Conservation (phyloP, 2,113 vertebrate species). For the Saguinus imperator region DNA sequence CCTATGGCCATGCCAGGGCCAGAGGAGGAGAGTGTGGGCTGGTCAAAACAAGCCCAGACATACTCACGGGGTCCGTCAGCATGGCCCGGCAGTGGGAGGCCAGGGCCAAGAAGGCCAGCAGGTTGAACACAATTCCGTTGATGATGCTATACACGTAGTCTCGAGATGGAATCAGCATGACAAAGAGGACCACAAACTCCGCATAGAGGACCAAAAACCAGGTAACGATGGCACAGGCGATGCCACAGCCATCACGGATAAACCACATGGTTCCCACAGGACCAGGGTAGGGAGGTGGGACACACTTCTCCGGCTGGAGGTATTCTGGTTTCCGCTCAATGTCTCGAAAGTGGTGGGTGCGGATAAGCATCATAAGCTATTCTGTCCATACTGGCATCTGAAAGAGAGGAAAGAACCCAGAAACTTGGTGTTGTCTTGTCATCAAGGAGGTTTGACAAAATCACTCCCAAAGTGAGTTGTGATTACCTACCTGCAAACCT, state of each 20-base stretch:
- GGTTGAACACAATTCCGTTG: slow-evolving; percentile 94
- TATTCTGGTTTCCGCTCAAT: slow-evolving; percentile 97
- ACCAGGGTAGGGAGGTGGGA: slow-evolving; percentile 88
- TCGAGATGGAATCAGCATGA: slow-evolving; percentile 95
- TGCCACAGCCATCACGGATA: slow-evolving; percentile 97
- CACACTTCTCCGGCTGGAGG: slow-evolving; percentile 94
- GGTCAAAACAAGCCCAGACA: slow-evolving; percentile 65
- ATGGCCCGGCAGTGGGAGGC: slow-evolving; percentile 96
- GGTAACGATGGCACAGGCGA: slow-evolving; percentile 95
- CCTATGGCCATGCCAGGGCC: background rate
- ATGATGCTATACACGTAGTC: slow-evolving; percentile 92
- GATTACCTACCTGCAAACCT: background rate
- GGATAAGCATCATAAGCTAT: slow-evolving; percentile 91
- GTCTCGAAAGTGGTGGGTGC: slow-evolving; percentile 92
- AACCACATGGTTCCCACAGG: slow-evolving; percentile 94
- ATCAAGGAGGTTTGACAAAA: background rate
- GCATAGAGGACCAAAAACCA: slow-evolving; percentile 98
- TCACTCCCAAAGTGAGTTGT: background rate
- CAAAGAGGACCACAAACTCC: slow-evolving; percentile 97
- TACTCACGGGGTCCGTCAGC: slow-evolving; percentile 98
- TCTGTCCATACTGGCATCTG: slow-evolving; percentile 90
- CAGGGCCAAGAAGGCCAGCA: slow-evolving; percentile 94
- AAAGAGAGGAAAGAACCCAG: slow-evolving; percentile 70
- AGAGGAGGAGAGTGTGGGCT: slow-evolving; percentile 41
- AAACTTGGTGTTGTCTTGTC: background rate